Conservation (phyloP, 2,113 vertebrate species). For the Orthochromis indermauri region DNA sequence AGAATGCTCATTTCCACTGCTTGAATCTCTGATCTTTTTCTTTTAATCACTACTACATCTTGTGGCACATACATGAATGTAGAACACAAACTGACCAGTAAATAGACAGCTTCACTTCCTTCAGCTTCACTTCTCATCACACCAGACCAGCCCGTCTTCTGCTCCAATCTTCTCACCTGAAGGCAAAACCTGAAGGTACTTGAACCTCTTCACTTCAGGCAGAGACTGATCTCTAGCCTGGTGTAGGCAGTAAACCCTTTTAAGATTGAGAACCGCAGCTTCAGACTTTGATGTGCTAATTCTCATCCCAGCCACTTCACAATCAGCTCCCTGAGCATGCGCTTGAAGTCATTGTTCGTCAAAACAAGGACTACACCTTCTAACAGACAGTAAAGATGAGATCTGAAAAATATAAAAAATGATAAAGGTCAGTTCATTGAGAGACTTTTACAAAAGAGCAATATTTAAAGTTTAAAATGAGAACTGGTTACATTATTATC, state of each 20-base stretch:
- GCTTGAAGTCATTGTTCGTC: not conserved
- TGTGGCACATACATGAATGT: not conserved
- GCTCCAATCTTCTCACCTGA: not conserved
- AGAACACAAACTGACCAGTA: not conserved
- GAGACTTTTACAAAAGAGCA: not conserved
- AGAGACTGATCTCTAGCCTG: not conserved
- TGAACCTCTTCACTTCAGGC: not conserved
- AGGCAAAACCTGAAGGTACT: not conserved
- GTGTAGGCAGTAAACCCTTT: not conserved
- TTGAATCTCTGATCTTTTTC: not conserved
- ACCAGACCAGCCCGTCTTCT: not conserved
- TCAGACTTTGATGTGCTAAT: not conserved
- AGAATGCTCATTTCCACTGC: not conserved
- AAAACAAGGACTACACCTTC: not conserved
- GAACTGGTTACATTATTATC: not conserved
- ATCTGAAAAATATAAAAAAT: not conserved
- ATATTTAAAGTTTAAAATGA: not conserved
- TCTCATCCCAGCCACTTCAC: not conserved
- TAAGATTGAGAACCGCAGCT: not conserved
- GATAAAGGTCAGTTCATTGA: not conserved
- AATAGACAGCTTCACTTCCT: not conserved
- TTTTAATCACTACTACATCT: not conserved
- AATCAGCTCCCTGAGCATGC: not conserved
- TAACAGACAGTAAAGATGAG: not conserved
- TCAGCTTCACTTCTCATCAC: not conserved